Conservation (phyloP, 1,140 invertebrate genomes). For the Planococcus citri region DNA sequence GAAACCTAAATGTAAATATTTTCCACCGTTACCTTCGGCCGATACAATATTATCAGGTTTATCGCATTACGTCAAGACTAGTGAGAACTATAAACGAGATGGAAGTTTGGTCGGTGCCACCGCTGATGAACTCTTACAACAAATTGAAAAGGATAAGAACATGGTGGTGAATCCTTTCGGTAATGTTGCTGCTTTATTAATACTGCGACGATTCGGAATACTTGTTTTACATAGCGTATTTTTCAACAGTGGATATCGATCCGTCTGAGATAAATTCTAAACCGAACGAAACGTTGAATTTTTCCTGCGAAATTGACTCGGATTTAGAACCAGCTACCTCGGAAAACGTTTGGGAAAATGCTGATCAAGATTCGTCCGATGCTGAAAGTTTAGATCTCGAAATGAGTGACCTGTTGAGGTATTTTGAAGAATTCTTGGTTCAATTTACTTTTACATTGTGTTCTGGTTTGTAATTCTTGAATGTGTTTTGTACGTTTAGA, state of each 20-base stretch:
- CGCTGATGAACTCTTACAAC: background rate
- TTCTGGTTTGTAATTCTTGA: background rate
- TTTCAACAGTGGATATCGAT: conserved; percentile 43
- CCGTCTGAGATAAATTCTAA: conserved; percentile 41
- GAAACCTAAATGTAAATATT: conserved; percentile 40
- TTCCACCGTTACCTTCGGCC: conserved; percentile 41
- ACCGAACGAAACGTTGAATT: conserved; percentile 49
- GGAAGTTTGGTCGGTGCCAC: background rate
- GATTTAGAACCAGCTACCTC: conserved; percentile 52
- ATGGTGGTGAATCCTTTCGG: conserved; percentile 31
- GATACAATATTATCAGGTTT: conserved; percentile 44
- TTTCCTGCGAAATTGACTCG: conserved; percentile 59
- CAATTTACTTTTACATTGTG: background rate
- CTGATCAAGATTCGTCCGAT: conserved; percentile 55
- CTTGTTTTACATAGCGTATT: background rate
- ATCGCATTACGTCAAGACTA: conserved; percentile 40
- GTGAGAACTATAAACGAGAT: conserved; percentile 17
- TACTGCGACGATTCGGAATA: background rate
- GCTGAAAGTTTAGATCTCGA: conserved; percentile 26
- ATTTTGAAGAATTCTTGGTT: no score
- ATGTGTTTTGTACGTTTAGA: conserved; percentile 39
- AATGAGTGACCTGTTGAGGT: background rate
- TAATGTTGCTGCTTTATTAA: conserved; percentile 21
- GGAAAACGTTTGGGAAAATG: conserved; percentile 48
- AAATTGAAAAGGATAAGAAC: conserved; percentile 19